These are phyloP conservation scores for Anoncus sp. DNA, from an alignment of 2,888 invertebrate species.

Conservation along the genomic window DNA sequence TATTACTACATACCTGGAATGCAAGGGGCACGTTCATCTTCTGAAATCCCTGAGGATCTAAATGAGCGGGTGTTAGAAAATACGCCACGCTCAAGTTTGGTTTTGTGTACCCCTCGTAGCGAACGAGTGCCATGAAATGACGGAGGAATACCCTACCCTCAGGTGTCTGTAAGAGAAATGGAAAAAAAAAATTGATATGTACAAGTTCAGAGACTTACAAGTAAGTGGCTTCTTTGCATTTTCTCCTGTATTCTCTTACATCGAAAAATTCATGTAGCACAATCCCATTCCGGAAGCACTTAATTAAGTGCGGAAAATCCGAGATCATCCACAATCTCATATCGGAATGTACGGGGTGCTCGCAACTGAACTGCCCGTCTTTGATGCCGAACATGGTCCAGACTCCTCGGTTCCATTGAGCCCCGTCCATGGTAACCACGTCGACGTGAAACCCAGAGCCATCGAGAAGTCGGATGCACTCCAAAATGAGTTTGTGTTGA, in stretches of 20 bases:
- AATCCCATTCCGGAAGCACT: slow-evolving; percentile 64
- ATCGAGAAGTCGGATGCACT: slow-evolving; percentile 68
- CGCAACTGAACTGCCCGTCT: slow-evolving; percentile 57
- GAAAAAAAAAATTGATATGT: slow-evolving; percentile 10
- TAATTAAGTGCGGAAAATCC: slow-evolving; percentile 69
- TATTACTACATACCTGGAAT: slow-evolving; percentile 47
- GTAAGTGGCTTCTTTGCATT: slow-evolving; percentile 17
- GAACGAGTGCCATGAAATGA: slow-evolving; percentile 59
- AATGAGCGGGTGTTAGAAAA: slow-evolving; percentile 49
- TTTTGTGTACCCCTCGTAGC: slow-evolving; percentile 25
- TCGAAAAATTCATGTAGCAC: slow-evolving; percentile 51
- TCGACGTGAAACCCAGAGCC: slow-evolving; percentile 66
- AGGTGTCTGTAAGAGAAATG: slow-evolving; percentile 11
- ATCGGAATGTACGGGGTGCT: slow-evolving; percentile 53
- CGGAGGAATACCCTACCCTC: not conserved
- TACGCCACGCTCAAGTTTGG: slow-evolving; percentile 56
- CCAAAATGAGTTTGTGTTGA: slow-evolving; percentile 66
- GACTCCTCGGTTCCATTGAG: too few relatives aligned
- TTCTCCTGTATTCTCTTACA: slow-evolving; percentile 43
- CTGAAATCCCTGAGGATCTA: slow-evolving; percentile 55
- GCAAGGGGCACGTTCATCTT: slow-evolving; percentile 56
- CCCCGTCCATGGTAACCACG: slow-evolving; percentile 69
- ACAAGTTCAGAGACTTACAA: slow-evolving; percentile 1
- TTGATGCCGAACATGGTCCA: slow-evolving; percentile 67
- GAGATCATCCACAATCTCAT: slow-evolving; percentile 66